Evolutionary conservation across 2,797 vertebrate species (phyloP).

Genomic region (Rhynchonycteris naso): DNA sequence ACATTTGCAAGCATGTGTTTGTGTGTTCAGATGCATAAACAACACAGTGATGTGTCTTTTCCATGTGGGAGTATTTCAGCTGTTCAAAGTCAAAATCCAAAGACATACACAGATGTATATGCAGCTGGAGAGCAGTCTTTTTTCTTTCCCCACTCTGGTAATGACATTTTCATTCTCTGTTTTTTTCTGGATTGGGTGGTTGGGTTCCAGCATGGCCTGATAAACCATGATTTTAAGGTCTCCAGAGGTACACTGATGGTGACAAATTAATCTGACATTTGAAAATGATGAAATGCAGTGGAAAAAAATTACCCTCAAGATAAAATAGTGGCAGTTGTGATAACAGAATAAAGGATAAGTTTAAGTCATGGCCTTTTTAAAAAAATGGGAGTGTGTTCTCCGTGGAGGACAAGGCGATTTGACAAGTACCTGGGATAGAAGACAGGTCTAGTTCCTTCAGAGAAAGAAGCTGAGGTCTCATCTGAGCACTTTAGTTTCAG

Average conservation of each 20-base stretch:
- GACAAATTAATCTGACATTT: conserved; percentile 60
- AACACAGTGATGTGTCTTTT: conserved; percentile 40
- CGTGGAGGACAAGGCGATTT: not conserved
- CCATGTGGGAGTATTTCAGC: conserved; percentile 39
- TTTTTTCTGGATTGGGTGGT: conserved; percentile 50
- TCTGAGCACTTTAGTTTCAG: not conserved
- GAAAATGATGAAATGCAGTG: conserved; percentile 46
- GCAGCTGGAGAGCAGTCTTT: conserved; percentile 49
- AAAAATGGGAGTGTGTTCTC: not conserved
- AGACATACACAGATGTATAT: conserved; percentile 60
- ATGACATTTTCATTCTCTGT: not conserved
- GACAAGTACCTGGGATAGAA: not conserved
- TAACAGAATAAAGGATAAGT: conserved; percentile 16
- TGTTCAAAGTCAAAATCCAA: conserved; percentile 71
- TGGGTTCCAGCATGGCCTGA: not conserved
- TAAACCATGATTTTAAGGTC: not conserved
- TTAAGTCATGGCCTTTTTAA: not conserved
- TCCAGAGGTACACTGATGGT: not conserved
- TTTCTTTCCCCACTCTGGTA: not conserved
- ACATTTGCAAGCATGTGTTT: not conserved
- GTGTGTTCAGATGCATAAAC: conserved; percentile 46
- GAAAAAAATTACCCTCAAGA: not conserved
- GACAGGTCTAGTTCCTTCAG: not conserved
- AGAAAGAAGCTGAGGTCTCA: not conserved
- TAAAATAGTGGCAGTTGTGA: conserved; percentile 56